These are phyloP conservation scores for Hafferia zeledoni DNA, from an alignment of 2,797 vertebrate species.

Conservation along the genomic window DNA sequence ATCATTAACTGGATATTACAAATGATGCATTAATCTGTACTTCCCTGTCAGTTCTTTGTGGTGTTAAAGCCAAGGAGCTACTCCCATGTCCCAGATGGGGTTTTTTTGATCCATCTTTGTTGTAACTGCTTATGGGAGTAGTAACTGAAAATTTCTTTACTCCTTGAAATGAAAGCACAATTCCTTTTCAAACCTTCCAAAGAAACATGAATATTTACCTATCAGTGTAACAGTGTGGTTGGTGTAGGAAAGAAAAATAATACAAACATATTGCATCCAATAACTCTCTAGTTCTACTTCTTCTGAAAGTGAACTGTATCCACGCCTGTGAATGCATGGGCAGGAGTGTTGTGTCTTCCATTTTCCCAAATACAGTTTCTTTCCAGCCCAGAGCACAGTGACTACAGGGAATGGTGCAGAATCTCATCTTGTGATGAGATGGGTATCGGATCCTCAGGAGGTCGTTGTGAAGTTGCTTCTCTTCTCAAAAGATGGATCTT, in stretches of 20 bases:
- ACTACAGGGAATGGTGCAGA: background rate
- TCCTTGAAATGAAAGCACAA: background rate
- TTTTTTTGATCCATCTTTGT: background rate
- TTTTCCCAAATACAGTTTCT: background rate
- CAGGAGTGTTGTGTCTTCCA: background rate
- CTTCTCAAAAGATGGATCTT: background rate
- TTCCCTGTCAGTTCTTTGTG: background rate
- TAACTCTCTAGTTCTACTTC: background rate
- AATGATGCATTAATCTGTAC: background rate
- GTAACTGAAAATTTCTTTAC: background rate
- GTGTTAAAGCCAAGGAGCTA: background rate
- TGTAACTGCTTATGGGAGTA: background rate
- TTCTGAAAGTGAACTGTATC: background rate
- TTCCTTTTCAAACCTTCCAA: background rate
- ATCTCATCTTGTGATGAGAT: background rate
- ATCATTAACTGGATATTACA: background rate
- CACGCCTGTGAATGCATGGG: background rate
- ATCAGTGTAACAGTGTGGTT: background rate
- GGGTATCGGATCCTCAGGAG: background rate
- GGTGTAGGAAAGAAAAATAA: background rate
- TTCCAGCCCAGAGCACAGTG: background rate
- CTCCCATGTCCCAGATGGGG: background rate
- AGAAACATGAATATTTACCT: background rate
- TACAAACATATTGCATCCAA: background rate
- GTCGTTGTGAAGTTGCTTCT: background rate